Base-by-base conservation (phyloP, 2,113 vertebrate species). In the Sphyrna mokarran region DNA sequence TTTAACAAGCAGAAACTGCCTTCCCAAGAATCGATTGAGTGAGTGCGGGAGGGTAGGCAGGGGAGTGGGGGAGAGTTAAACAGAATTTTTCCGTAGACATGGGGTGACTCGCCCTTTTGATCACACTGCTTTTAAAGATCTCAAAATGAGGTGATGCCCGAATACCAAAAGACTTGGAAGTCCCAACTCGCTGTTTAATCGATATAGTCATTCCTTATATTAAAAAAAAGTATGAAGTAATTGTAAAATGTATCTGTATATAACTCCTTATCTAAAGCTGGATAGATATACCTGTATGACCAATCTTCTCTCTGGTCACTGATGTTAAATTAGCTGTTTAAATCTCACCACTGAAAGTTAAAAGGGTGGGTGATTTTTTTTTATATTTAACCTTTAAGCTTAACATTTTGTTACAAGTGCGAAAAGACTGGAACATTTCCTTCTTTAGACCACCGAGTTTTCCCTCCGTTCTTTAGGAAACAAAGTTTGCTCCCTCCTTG, bases 211-310 rank as follows among this genome's bases (percentile, higher is more conserved):
- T 93, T 93, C 63, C 89, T 93, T 66, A 93, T 93, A 93, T 93
- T 93, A 93, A 93, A 93, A 86, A 37, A 93, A 93, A 66, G 61
- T 93, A 93, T 93, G 89, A 93, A 93, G 61, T 93, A 93, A 93
- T 93, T 93, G 89, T 93, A 93, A 93, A 93, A 93, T 93, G 89
- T 93, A 93, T 93, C 61, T 93, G 89, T 93, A 93, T 93, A 93
- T 93, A 93, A 66, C 89, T 93, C 72, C 89, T 93, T 93, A 37
- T 63, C 66, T 93, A 93, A 61, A n/a, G 61, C 61, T 93, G 89
- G 89, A 66, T 93, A 66, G 89, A 93, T 66, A 93, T 93, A 93
- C 61, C 89, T 93, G 89, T 93, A 68, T 1, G 33, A 93, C 89
- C 61, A 40, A 93, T 16, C 66, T 68, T 66, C 61, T 93, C 61